Evolutionary conservation across 1,140 invertebrate species (phyloP), one percentile per base, ranked within the genome.

Genomic region (Eufriesea mexicana): DNA sequence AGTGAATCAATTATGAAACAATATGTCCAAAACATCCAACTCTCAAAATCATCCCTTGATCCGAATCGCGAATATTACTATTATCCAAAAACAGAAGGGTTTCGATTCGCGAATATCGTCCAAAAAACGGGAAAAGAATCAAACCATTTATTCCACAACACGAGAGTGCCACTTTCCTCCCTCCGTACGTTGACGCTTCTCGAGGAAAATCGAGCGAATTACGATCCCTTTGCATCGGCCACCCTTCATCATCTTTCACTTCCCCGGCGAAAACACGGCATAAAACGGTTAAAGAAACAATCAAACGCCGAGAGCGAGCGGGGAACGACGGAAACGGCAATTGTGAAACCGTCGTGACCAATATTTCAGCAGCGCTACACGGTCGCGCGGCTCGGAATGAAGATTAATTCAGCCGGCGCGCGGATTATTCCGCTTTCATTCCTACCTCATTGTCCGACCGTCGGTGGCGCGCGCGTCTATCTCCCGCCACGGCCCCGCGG

Each of bases 341-440:
- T 51, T 25, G 35, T 54, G 14, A 23, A 14, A 14, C 18, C 12
- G 57, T 61, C n/a, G 18, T 35, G 73, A 66, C 73, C 62, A 76
- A 82, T 76, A 67, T 76, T 51, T 55, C 18, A 68, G 49, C 79
- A 49, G n/a, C 62, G 72, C 76, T 76, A 76, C 73, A 76, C 79
- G 72, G 72, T 82, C 62, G 72, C 78, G 68, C 61, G 61, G 72
- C 62, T 35, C 28, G 62, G 6, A 76, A 76, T 57, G 72, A 76
- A 68, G 73, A 76, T 82, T 68, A 82, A 82, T 82, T 67, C 54
- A 82, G 35, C 51, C 61, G n/a, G 71, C 70, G 71, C 61, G 61
- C 55, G 64, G 71, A 81, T 81, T 75, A 81, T 75, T 49, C 79
- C 71, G 57, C 78, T 80, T 80, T 80, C 78, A 73, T 73, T 62